Conservation (phyloP, 92 coral and sea anemone species). For the Galaxea fascicularis region DNA sequence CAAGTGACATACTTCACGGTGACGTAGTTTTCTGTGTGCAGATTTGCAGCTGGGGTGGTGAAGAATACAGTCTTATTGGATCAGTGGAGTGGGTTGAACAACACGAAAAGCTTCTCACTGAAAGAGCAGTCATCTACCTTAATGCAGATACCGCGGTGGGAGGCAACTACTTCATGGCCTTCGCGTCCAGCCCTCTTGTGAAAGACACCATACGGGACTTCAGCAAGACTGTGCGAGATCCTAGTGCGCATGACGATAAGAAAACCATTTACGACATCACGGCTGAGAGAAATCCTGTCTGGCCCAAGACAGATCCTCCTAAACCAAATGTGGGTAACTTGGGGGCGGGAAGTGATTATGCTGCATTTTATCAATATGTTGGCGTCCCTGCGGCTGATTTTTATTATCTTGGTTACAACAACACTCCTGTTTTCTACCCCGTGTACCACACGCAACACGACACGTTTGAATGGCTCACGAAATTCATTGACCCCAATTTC, state of each 20-base stretch:
- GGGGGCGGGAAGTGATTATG: slow-evolving; percentile 93
- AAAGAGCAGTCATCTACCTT: slow-evolving; percentile 78
- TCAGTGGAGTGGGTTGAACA: slow-evolving; percentile 95
- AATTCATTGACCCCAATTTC: slow-evolving; percentile 88
- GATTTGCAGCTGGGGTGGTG: slow-evolving; percentile 98
- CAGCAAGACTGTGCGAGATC: slow-evolving; percentile 71
- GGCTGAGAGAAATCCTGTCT: slow-evolving; percentile 64
- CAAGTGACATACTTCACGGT: no score
- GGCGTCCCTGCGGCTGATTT: slow-evolving; percentile 92
- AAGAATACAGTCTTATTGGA: slow-evolving; percentile 89
- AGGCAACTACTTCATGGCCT: slow-evolving; percentile 61
- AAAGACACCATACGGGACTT: slow-evolving; percentile 51
- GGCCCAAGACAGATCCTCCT: slow-evolving; percentile 27
- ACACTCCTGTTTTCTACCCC: slow-evolving; percentile 69
- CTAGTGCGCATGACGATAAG: slow-evolving; percentile 81
- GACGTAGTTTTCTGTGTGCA: neutral
- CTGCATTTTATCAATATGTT: slow-evolving; percentile 78
- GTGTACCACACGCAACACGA: slow-evolving; percentile 97
- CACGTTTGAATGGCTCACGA: slow-evolving; percentile 82
- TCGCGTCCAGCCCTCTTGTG: slow-evolving; percentile 67
- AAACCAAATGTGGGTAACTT: slow-evolving; percentile 56
- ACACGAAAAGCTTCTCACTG: slow-evolving; percentile 68
- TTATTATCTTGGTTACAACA: slow-evolving; percentile 67
- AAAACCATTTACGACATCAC: slow-evolving; percentile 79
- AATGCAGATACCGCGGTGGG: slow-evolving; percentile 78